phyloP scores from a whole-genome alignment of 2,113 vertebrate genomes.

The Siniperca knerii region DNA sequence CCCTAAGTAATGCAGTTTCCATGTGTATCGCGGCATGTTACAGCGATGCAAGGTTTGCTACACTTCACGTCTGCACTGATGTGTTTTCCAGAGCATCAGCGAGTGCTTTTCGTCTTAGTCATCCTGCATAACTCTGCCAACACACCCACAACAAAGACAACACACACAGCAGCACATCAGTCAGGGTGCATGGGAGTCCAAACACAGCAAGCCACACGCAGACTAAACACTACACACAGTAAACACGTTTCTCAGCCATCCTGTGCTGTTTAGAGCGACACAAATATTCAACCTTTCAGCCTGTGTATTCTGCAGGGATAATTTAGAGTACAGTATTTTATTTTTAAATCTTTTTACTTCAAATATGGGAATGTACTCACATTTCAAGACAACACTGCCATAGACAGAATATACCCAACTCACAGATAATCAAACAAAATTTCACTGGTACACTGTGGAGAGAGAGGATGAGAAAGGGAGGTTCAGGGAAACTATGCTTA shows the following conservation, averaged over 20 bases:
- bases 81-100: slow-evolving; percentile 38
- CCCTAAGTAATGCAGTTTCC: slow-evolving; percentile 12
- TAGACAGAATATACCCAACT: background rate
- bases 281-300: background rate
- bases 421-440: background rate
- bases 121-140: slow-evolving; percentile 28
- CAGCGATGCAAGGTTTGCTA: background rate
- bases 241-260: slow-evolving; percentile 7
- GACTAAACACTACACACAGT: slow-evolving; percentile 52
- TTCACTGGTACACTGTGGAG: background rate
- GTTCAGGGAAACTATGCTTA: background rate
- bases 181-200: slow-evolving; percentile 36
- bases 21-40: background rate
- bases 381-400: background rate
- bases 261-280: background rate
- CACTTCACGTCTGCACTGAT: slow-evolving; percentile 18
- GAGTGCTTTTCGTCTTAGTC: slow-evolving; percentile 48
- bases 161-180: slow-evolving; percentile 22
- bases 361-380: background rate
- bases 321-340: background rate
- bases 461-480: background rate
- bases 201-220: slow-evolving; percentile 38
- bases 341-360: background rate
- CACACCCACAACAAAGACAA: slow-evolving; percentile 47
- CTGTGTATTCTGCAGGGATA: background rate